phyloP scores from a whole-genome alignment of 1,140 invertebrate genomes.

The Zophobas atratus region DNA sequence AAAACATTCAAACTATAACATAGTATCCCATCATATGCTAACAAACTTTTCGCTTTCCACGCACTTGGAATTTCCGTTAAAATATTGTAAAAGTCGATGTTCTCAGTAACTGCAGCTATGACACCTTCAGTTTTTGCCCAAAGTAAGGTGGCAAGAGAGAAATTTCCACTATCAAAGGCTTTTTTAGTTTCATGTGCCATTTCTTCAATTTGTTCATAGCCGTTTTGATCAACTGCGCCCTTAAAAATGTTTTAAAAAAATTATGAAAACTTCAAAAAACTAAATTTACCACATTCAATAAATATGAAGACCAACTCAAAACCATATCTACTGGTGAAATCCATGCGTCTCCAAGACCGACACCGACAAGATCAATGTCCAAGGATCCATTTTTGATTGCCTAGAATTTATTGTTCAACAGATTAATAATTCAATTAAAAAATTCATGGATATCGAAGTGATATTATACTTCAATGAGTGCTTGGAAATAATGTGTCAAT shows the following conservation, averaged over 20 bases:
- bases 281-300: constrained; percentile 77
- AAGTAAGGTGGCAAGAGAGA: constrained; percentile 73
- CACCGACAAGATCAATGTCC: constrained; percentile 81
- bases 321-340: constrained; percentile 88
- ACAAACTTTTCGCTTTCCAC: constrained; percentile 15
- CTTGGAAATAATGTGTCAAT: not conserved
- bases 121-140: constrained; percentile 78
- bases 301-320: constrained; percentile 83
- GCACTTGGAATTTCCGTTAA: constrained; percentile 69
- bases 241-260: constrained; percentile 57
- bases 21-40: too few species aligned
- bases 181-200: constrained; percentile 70
- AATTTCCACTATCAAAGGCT: constrained; percentile 72
- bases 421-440: not conserved
- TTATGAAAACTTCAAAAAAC: constrained; percentile 47
- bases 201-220: constrained; percentile 71
- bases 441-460: not conserved
- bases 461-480: not conserved
- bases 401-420: constrained; percentile 65
- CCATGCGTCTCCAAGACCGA: constrained; percentile 89
- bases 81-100: constrained; percentile 88
- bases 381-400: constrained; percentile 77
- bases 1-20: too few species aligned
- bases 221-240: constrained; percentile 76
- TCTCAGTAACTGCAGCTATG: constrained; percentile 72